Base-by-base conservation (phyloP, 2,797 vertebrate species). In the Poeciliopsis infans region DNA sequence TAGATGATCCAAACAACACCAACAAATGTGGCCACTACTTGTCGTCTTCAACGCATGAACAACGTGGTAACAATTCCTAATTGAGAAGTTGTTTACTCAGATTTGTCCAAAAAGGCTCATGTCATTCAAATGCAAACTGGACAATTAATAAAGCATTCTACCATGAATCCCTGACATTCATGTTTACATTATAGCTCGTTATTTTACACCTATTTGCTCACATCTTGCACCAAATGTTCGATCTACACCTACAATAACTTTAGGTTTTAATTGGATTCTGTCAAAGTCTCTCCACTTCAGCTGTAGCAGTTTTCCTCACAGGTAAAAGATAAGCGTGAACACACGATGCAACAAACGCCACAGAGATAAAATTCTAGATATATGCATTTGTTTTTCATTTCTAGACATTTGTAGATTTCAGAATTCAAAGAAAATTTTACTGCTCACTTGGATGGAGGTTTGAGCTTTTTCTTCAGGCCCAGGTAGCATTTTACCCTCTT, bases 391-490 rank as follows among this genome's bases (percentile, higher is more conserved):
- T 49, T 71, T 41, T 6, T 49, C 2, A 13, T 71, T 8, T 71
- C 6, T 4, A 71, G 13, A 43, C 13, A 8, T 71, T 46, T 45
- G 13, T 46, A 45, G 68, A 46, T 12, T 71, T 43, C 5, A 33
- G 59, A 33, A 33, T 64, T 64, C 59, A 33, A 23, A 13, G 11
- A 53, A 20, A 72, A 12, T 13, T 23, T 47, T 1, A 33, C 8
- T 49, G 41, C 72, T 82, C 96, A 99, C 98, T 96, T 97, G 87
- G 95, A 97, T 78, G 97, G 97, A 82, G 97, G 96, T 88, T 98
- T 99, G 88, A 97, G 91, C 90, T 97, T 98, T 91, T 94, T 99
- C 92, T 96, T 97, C 80, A 99, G 93, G 84, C 98, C 98, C 66
- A 97, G 89, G 93, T 98, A 99, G 92, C 97, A 95, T 91, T 97